phyloP scores from a whole-genome alignment of 2,113 vertebrate genomes.

The Camelus bactrianus region DNA sequence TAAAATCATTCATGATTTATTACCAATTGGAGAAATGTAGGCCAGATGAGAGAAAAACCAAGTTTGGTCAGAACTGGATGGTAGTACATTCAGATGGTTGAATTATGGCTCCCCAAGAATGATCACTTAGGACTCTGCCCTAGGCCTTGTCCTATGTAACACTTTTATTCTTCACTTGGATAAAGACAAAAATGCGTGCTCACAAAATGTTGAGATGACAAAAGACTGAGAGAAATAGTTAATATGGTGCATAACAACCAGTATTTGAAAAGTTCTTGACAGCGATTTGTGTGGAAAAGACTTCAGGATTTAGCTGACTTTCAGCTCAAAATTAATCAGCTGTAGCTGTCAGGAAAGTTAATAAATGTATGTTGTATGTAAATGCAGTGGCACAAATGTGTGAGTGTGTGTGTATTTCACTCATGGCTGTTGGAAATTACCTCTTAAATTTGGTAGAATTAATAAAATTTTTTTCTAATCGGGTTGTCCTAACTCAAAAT shows the following conservation, averaged over 20 bases:
- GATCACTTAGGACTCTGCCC: not conserved
- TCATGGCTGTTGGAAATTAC: not conserved
- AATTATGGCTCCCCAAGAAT: not conserved
- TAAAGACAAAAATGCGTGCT: slow-evolving; percentile 19
- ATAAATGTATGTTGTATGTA: not conserved
- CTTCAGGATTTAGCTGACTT: slow-evolving; percentile 18
- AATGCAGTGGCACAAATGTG: not conserved
- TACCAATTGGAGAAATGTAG: not conserved
- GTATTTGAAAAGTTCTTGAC: slow-evolving; percentile 60
- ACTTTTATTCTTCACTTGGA: slow-evolving; percentile 4
- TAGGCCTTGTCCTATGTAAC: not conserved
- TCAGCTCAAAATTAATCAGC: slow-evolving; percentile 51
- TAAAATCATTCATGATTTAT: not conserved
- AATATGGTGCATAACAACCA: not conserved
- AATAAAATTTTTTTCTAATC: not conserved
- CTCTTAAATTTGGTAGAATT: not conserved
- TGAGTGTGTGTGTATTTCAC: not conserved
- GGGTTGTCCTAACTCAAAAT: not conserved
- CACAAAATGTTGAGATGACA: slow-evolving; percentile 51
- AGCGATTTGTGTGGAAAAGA: slow-evolving; percentile 45
- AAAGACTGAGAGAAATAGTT: slow-evolving; percentile 36
- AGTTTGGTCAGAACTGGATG: not conserved
- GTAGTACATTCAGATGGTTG: not conserved
- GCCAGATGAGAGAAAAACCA: slow-evolving; percentile 43
- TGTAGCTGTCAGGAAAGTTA: not conserved